Evolutionary conservation across 2,797 vertebrate genomes (phyloP).

Genomic region (Thamnophis elegans): DNA sequence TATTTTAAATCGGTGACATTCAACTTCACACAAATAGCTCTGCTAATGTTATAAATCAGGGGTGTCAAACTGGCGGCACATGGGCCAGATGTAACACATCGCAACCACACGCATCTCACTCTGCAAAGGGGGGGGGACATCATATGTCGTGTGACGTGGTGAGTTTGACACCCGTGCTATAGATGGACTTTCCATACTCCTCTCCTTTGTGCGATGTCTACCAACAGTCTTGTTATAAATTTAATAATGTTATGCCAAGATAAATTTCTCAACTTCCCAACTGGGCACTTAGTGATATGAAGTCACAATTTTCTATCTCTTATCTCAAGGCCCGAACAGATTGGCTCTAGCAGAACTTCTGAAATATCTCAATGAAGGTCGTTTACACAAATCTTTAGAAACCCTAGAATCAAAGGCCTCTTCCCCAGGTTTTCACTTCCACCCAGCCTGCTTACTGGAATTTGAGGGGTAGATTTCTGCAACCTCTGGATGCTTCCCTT

Average conservation of each 20-base stretch:
- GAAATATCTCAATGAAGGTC: not conserved
- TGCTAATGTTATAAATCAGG: not conserved
- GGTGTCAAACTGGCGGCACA: not conserved
- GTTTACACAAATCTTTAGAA: not conserved
- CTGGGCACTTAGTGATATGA: not conserved
- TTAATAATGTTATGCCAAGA: not conserved
- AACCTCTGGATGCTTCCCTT: conserved; percentile 60
- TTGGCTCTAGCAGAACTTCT: not conserved
- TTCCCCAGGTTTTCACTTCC: not conserved
- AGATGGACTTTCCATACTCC: not conserved
- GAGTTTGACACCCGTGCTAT: not conserved
- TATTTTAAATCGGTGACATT: not conserved
- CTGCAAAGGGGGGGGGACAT: not conserved
- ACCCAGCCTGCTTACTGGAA: conserved; percentile 71
- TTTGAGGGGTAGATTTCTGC: conserved; percentile 15
- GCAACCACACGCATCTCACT: not conserved
- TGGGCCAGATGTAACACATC: too few relatives aligned
- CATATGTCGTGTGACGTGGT: too few relatives aligned
- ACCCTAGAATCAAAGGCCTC: not conserved
- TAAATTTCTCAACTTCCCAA: not conserved
- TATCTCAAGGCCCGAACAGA: not conserved
- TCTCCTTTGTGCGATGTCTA: not conserved
- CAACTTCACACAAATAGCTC: not conserved
- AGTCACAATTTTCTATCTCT: not conserved
- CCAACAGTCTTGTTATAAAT: not conserved